Evolutionary conservation across 2,113 vertebrate species (phyloP).

Genomic region (Pachyramphus minor): DNA sequence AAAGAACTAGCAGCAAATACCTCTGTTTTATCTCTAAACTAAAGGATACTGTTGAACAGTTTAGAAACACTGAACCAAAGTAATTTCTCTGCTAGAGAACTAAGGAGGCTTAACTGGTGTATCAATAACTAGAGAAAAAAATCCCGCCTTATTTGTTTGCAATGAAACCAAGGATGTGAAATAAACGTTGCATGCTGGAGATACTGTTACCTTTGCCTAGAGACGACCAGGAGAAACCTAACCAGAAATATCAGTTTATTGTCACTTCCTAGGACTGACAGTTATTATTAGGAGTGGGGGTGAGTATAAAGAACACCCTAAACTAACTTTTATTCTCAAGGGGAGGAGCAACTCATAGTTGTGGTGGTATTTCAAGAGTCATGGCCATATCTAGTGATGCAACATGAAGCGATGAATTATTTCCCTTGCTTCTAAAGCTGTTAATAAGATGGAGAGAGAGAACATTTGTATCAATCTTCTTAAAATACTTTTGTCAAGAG

Average conservation of each 20-base stretch:
- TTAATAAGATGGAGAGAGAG: background rate
- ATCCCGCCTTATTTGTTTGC: background rate
- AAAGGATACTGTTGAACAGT: background rate
- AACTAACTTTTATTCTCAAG: background rate
- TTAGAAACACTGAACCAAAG: background rate
- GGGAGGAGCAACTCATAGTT: background rate
- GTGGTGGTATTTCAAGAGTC: background rate
- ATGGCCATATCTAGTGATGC: background rate
- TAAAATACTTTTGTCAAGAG: background rate
- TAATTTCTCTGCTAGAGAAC: background rate
- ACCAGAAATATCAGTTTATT: background rate
- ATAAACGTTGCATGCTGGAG: background rate
- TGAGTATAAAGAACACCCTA: background rate
- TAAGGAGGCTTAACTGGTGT: background rate
- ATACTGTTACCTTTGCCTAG: background rate
- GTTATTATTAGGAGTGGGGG: background rate
- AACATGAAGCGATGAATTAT: background rate
- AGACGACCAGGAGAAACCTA: background rate
- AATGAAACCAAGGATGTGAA: background rate
- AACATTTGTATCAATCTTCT: background rate
- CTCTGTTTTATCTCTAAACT: background rate
- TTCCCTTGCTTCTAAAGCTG: background rate
- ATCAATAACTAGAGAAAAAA: background rate
- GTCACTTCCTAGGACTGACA: conserved; percentile 1
- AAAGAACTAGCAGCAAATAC: background rate